Evolutionary conservation across 2,797 vertebrate species (phyloP).

Genomic region (Columba guinea): DNA sequence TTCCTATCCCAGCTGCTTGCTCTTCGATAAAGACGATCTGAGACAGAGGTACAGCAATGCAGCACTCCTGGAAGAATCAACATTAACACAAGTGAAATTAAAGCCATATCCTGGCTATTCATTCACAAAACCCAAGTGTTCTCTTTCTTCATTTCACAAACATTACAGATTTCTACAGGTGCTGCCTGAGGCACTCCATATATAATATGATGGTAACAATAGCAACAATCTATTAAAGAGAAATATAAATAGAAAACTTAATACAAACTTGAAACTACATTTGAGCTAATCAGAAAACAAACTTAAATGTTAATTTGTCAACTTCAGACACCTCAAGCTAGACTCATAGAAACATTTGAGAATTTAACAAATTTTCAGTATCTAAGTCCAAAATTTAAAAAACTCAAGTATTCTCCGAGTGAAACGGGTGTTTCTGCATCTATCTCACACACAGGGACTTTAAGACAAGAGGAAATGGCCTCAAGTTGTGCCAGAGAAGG

Average conservation of each 20-base stretch:
- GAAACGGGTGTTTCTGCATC: background rate
- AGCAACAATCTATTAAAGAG: background rate
- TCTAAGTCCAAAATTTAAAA: background rate
- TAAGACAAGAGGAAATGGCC: no score
- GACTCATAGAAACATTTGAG: background rate
- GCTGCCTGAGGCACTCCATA: background rate
- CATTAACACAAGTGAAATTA: background rate
- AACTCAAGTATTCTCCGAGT: background rate
- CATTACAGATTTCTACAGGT: background rate
- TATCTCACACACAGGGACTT: background rate
- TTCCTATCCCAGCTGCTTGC: constrained; percentile 94
- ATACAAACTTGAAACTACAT: background rate
- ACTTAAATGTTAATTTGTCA: background rate
- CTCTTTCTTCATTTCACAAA: background rate
- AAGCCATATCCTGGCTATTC: background rate
- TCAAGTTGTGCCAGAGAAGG: no score
- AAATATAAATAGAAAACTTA: background rate
- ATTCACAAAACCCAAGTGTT: background rate
- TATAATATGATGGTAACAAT: background rate
- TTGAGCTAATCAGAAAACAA: background rate
- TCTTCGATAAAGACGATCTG: constrained; percentile 95
- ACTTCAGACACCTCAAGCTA: background rate
- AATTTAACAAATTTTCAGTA: background rate
- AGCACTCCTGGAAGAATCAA: constrained; percentile 85
- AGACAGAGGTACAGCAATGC: constrained; percentile 89